Evolutionary conservation across 92 coral and sea anemone genomes (phyloP), one percentile per base, ranked within the genome.

Genomic region (Parazoanthus atlanticus): DNA sequence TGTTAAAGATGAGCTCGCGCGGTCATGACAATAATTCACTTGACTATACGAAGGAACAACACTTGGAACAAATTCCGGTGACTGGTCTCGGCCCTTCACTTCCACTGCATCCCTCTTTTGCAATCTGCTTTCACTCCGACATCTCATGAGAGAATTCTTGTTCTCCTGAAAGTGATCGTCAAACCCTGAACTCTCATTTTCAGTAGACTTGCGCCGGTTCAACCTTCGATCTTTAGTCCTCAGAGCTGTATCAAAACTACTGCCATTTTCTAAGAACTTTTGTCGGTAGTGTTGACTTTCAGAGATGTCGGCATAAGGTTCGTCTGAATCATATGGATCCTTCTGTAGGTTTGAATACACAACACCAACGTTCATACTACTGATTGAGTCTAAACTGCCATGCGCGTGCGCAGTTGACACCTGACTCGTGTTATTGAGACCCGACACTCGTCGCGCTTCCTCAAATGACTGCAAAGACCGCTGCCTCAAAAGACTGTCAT

Each of bases 401-500:
- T 70, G 28, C 33, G 34, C 34, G n/a, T 69, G 15, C 31, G 28
- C 49, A 15, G 41, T 1, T 19, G 87, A 47, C 26, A 46, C 23
- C 77, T 23, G 15, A 84, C 25, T 49, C 15, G n/a, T 16, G 40
- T 25, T 74, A 19, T 15, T 33, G 17, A 41, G 43, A 25, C 73
- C 32, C 58, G 66, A 75, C n/a, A 74, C 78, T 26, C 80, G 61
- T 26, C 90, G 78, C 61, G 95, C 92, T 64, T 95, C 98, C 41
- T 93, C 96, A 74, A 92, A 93, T 21, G 93, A 82, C 79, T 92
- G 94, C 34, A 93, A 91, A 11, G 93, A 79, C 6, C 78, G 91
- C 3, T 81, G 93, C 70, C 82, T 15, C 41, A 46, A 8, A 1
- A 25, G 34, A 66, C 52, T 67, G 9, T 12, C n/a, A 58, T 47